These are phyloP conservation scores for Lithobates pipiens DNA, from an alignment of 2,797 vertebrate genomes.

Conservation along the genomic window DNA sequence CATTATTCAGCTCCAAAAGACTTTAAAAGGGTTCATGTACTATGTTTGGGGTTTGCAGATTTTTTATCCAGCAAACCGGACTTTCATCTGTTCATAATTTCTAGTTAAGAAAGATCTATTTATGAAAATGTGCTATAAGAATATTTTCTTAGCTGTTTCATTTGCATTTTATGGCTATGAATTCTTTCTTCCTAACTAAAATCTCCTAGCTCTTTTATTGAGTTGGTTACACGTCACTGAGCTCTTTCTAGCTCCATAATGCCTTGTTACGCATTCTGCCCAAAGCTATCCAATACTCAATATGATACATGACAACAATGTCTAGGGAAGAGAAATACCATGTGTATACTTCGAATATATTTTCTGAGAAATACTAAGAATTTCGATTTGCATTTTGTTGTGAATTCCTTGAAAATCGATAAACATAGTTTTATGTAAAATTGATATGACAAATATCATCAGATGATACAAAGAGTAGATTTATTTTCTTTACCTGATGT, in stretches of 20 bases:
- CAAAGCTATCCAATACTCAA: slow-evolving; percentile 17
- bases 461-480: no score
- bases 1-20: no score
- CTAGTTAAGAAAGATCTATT: background rate
- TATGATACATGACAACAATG: slow-evolving; percentile 12
- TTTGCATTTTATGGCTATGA: slow-evolving; percentile 9
- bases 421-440: background rate
- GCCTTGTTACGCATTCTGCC: slow-evolving; percentile 10
- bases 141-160: background rate
- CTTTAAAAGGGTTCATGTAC: no score
- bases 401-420: background rate
- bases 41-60: no score
- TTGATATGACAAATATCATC: background rate
- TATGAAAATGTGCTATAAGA: background rate
- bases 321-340: slow-evolving; percentile 5
- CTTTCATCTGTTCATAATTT: no score
- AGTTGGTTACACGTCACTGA: slow-evolving; percentile 15
- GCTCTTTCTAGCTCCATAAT: slow-evolving; percentile 6
- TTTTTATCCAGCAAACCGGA: no score
- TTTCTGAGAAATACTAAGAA: background rate
- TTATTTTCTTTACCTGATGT: no score
- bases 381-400: background rate
- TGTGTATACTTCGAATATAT: background rate
- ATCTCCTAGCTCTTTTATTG: slow-evolving; percentile 5
- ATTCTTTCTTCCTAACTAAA: slow-evolving; percentile 11